phyloP scores from a whole-genome alignment of 2,113 vertebrate genomes.

The Electrona antarctica region DNA sequence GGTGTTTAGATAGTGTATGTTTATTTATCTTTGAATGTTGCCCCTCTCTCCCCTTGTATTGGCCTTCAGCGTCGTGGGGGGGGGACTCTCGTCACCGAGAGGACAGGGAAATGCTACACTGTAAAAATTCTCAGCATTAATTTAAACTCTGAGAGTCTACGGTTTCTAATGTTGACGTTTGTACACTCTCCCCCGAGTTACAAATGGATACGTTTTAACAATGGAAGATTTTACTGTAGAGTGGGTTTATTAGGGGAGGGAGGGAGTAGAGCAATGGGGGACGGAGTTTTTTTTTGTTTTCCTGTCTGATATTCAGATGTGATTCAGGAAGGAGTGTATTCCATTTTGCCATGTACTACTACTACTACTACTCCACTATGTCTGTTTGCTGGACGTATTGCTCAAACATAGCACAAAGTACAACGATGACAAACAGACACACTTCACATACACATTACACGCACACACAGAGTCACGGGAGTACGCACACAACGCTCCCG shows the following conservation, averaged over 20 bases:
- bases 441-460: neutral
- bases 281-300: constrained; percentile 59
- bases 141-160: too few relatives aligned
- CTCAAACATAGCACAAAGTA: constrained; percentile 66
- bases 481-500: constrained; percentile 39
- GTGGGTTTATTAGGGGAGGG: constrained; percentile 26
- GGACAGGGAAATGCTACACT: constrained; percentile 19
- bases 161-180: too few relatives aligned
- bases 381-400: constrained; percentile 46
- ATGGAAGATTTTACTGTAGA: neutral
- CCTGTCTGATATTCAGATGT: constrained; percentile 81
- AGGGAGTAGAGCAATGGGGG: constrained; percentile 42
- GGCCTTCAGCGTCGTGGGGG: constrained; percentile 40
- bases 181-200: too few relatives aligned
- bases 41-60: constrained; percentile 65
- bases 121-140: too few relatives aligned
- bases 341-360: constrained; percentile 54
- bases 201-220: too few relatives aligned
- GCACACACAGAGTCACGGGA: constrained; percentile 23
- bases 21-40: constrained; percentile 73
- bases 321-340: constrained; percentile 71
- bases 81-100: constrained; percentile 45
- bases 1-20: constrained; percentile 54
- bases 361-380: constrained; percentile 46
- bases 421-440: constrained; percentile 2